These are phyloP conservation scores for Notothenia coriiceps DNA, from an alignment of 2,113 vertebrate species.

Conservation along the genomic window DNA sequence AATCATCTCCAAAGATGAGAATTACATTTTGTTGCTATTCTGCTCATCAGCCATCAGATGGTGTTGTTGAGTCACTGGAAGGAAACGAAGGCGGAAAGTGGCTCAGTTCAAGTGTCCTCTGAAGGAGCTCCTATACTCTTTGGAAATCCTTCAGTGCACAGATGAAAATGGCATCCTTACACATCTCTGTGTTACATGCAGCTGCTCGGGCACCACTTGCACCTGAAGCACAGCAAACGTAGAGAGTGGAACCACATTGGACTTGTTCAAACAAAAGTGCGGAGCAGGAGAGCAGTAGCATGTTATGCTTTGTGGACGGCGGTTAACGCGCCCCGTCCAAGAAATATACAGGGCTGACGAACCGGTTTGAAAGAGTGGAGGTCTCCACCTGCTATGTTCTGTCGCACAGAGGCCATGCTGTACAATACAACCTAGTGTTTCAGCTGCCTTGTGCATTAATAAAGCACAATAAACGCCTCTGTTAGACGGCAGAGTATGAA, in stretches of 20 bases:
- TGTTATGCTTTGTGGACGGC: constrained; percentile 77
- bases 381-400: constrained; percentile 35
- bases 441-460: constrained; percentile 28
- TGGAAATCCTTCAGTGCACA: constrained; percentile 50
- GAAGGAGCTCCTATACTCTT: constrained; percentile 39
- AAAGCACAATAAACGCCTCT: constrained; percentile 40
- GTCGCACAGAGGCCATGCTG: constrained; percentile 14
- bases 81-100: constrained; percentile 19
- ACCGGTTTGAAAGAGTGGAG: constrained; percentile 62
- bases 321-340: constrained; percentile 74
- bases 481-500: neutral
- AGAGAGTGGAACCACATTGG: constrained; percentile 64
- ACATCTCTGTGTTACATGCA: constrained; percentile 38
- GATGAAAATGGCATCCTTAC: constrained; percentile 59
- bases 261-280: constrained; percentile 78
- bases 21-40: neutral
- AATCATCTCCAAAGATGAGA: neutral
- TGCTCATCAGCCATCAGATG: constrained; percentile 71
- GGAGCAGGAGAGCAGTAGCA: constrained; percentile 69
- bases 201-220: constrained; percentile 62
- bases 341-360: constrained; percentile 72
- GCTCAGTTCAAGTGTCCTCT: constrained; percentile 41
- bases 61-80: constrained; percentile 60
- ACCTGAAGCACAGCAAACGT: constrained; percentile 41
- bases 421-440: constrained; percentile 58